Evolutionary conservation across 2,888 invertebrate species (phyloP).

Genomic region (Acrobasis consociella): DNA sequence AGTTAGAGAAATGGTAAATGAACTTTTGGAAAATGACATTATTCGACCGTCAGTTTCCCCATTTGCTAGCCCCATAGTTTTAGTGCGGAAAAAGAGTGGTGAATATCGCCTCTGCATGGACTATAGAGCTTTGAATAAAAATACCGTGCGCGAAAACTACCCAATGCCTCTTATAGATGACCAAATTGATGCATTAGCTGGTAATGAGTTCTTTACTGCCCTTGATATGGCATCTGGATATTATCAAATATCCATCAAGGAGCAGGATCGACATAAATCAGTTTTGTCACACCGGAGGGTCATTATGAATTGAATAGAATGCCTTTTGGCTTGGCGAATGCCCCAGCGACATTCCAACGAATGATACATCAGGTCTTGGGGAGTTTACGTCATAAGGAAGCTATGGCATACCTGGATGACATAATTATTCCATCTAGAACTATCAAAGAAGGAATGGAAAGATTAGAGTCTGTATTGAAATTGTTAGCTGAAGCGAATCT

Average conservation of each 20-base stretch:
- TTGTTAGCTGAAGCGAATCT: background rate
- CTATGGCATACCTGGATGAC: slow-evolving; percentile 26
- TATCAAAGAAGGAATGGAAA: slow-evolving; percentile 1
- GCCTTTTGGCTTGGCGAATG: slow-evolving; percentile 12
- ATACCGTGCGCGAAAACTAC: slow-evolving; percentile 8
- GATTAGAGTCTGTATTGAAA: background rate
- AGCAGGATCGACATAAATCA: slow-evolving; percentile 16
- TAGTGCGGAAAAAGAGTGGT: slow-evolving; percentile 11
- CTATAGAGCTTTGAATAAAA: slow-evolving; percentile 15
- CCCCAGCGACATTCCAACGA: slow-evolving; percentile 31
- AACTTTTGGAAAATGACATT: slow-evolving; percentile 15
- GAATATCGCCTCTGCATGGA: slow-evolving; percentile 15
- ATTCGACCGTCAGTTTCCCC: slow-evolving; percentile 13
- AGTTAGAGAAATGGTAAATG: slow-evolving; percentile 16
- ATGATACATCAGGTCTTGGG: slow-evolving; percentile 28
- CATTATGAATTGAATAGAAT: slow-evolving; percentile 28
- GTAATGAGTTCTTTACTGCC: slow-evolving; percentile 10
- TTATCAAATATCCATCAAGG: slow-evolving; percentile 16
- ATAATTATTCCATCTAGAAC: slow-evolving; percentile 24
- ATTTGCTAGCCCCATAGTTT: slow-evolving; percentile 11
- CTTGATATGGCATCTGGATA: slow-evolving; percentile 19
- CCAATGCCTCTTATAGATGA: slow-evolving; percentile 20
- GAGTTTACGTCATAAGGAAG: background rate
- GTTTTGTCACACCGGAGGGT: slow-evolving; percentile 15
- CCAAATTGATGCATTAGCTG: slow-evolving; percentile 14